A percentile compares a stretch with the other conserved stretches of the same genome.
These are phyloP conservation scores for Griposia aprilina DNA, from an alignment of 2,888 invertebrate species.

Conservation along the genomic window DNA sequence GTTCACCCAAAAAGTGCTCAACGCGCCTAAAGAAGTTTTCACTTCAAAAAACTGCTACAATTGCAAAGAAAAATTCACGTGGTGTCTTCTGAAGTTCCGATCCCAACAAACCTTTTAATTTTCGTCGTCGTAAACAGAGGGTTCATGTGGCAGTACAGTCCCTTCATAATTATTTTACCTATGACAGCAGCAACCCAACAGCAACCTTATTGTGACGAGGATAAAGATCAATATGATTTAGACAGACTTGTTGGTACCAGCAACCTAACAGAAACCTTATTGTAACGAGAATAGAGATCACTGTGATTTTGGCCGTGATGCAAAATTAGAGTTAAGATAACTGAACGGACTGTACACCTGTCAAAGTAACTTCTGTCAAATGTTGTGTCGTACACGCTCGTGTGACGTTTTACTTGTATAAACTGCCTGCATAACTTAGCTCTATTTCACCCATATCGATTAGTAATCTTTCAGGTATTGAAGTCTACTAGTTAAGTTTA, in stretches of 20 bases:
- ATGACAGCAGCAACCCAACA: too few relatives aligned
- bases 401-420: neutral
- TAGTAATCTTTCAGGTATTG: neutral
- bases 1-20: too few relatives aligned
- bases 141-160: slow-evolving; percentile 4
- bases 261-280: too few relatives aligned
- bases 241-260: too few relatives aligned
- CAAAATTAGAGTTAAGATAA: too few relatives aligned
- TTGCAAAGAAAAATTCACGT: too few relatives aligned
- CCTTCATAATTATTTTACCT: too few relatives aligned
- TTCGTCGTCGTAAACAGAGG: neutral
- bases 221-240: too few relatives aligned
- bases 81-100: neutral
- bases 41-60: neutral
- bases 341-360: neutral
- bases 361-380: neutral
- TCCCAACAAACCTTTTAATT: neutral
- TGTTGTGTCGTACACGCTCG: neutral
- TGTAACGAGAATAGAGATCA: too few relatives aligned
- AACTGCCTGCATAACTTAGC: neutral
- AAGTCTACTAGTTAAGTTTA: neutral
- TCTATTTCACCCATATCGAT: slow-evolving; percentile 7
- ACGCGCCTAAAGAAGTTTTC: too few relatives aligned
- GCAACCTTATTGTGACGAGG: too few relatives aligned
- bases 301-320: too few relatives aligned